Evolutionary conservation across 2,888 invertebrate genomes (phyloP).

Genomic region (Chymomyza fuscimana): DNA sequence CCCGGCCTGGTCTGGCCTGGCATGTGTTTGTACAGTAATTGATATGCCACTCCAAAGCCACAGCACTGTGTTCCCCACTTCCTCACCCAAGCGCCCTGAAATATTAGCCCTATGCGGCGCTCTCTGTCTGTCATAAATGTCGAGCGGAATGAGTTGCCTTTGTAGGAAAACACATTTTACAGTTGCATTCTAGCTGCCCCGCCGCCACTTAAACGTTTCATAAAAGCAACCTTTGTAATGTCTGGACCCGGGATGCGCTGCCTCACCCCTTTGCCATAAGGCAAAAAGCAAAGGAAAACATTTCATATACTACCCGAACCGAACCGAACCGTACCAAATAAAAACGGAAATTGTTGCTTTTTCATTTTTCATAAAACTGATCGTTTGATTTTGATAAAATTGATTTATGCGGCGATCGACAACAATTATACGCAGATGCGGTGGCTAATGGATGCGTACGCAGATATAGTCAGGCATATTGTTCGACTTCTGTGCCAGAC

Average conservation of each 20-base stretch:
- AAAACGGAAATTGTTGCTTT: constrained; percentile 58
- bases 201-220: constrained; percentile 71
- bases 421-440: constrained; percentile 74
- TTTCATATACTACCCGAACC: not conserved
- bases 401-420: constrained; percentile 74
- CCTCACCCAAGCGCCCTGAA: constrained; percentile 37
- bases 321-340: constrained; percentile 36
- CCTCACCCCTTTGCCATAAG: constrained; percentile 38
- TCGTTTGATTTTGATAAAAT: constrained; percentile 74
- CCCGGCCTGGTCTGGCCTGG: constrained; percentile 30
- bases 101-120: constrained; percentile 61
- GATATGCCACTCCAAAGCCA: constrained; percentile 70
- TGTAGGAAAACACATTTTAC: constrained; percentile 60
- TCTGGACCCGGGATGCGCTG: constrained; percentile 37
- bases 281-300: constrained; percentile 45
- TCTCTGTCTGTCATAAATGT: constrained; percentile 70
- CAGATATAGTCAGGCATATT: constrained; percentile 1
- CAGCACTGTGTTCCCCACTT: constrained; percentile 33
- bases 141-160: constrained; percentile 32
- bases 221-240: constrained; percentile 73
- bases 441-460: constrained; percentile 68
- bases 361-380: constrained; percentile 68
- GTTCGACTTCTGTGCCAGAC: not conserved
- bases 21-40: constrained; percentile 78
- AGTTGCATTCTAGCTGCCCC: constrained; percentile 56